These are phyloP conservation scores for Acanthochromis polyacanthus DNA, from an alignment of 2,113 vertebrate genomes.

Conservation along the genomic window DNA sequence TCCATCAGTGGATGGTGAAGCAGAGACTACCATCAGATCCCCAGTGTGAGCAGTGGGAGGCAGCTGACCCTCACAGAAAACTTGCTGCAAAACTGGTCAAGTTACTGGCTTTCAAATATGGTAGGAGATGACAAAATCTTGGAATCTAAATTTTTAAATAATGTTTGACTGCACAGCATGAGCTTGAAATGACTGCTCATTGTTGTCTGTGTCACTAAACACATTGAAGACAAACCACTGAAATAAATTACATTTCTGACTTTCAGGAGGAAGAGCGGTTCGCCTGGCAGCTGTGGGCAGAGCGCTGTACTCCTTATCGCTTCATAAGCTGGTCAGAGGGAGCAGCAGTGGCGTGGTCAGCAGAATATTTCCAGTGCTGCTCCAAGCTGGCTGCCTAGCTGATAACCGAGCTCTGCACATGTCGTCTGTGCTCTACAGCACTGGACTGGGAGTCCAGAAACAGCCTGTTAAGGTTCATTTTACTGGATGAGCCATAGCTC, in stretches of 20 bases:
- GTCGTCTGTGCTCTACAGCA: conserved; percentile 80
- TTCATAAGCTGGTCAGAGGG: conserved; percentile 63
- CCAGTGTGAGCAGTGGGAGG: conserved; percentile 74
- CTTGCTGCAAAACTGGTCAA: conserved; percentile 66
- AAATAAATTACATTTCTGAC: not conserved
- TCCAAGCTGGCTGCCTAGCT: conserved; percentile 85
- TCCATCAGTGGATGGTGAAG: conserved; percentile 56
- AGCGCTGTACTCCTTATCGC: conserved; percentile 74
- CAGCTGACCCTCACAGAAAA: conserved; percentile 53
- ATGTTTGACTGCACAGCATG: not conserved
- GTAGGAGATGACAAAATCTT: conserved; percentile 56
- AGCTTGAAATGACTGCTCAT: not conserved
- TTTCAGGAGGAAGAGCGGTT: conserved; percentile 65
- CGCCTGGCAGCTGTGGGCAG: conserved; percentile 69
- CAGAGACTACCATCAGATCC: not conserved
- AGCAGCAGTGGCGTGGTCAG: conserved; percentile 49
- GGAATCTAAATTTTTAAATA: not conserved
- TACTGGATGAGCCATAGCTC: not conserved
- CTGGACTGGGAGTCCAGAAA: conserved; percentile 76
- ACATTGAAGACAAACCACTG: not conserved
- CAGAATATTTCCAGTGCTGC: conserved; percentile 75
- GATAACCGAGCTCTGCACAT: conserved; percentile 80
- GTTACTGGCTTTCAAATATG: conserved; percentile 69
- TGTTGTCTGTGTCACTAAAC: not conserved
- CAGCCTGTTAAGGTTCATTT: conserved; percentile 77